These are phyloP conservation scores for Polypedilum pembai DNA, from an alignment of 1,140 invertebrate species.

Conservation along the genomic window DNA sequence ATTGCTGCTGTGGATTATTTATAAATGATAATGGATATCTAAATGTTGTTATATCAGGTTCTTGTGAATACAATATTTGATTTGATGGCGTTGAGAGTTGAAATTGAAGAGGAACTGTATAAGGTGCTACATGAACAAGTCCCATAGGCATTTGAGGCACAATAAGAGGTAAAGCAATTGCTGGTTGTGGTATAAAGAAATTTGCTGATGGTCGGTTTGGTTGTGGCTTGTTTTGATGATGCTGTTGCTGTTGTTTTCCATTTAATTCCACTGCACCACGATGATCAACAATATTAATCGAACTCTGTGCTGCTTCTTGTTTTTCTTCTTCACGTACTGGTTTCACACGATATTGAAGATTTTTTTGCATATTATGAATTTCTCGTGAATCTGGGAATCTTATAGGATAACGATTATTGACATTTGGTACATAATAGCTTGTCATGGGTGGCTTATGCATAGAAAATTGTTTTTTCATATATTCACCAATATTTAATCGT, in stretches of 20 bases:
- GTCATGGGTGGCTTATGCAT: not conserved
- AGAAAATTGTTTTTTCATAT: not conserved
- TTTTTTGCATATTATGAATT: not conserved
- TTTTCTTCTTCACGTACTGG: not conserved
- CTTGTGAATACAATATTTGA: not conserved
- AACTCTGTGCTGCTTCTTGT: not conserved
- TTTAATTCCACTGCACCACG: not conserved
- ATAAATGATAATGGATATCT: not conserved
- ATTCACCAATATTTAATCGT: not conserved
- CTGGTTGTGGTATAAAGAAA: not conserved
- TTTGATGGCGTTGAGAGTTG: not conserved
- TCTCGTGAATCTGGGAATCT: conserved; percentile 4
- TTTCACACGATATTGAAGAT: not conserved
- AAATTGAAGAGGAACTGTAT: not conserved
- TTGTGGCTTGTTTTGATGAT: not conserved
- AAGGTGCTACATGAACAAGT: not conserved
- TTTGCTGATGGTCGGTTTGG: not conserved
- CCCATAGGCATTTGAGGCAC: not conserved
- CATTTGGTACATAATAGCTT: not conserved
- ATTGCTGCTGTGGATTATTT: not conserved
- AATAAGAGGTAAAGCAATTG: not conserved
- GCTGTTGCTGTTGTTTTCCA: not conserved
- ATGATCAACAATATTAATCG: not conserved
- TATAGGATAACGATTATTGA: conserved; percentile 1
- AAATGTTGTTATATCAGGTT: not conserved